These are phyloP conservation scores for Idaea dimidiata DNA, from an alignment of 2,888 invertebrate genomes.

Conservation along the genomic window DNA sequence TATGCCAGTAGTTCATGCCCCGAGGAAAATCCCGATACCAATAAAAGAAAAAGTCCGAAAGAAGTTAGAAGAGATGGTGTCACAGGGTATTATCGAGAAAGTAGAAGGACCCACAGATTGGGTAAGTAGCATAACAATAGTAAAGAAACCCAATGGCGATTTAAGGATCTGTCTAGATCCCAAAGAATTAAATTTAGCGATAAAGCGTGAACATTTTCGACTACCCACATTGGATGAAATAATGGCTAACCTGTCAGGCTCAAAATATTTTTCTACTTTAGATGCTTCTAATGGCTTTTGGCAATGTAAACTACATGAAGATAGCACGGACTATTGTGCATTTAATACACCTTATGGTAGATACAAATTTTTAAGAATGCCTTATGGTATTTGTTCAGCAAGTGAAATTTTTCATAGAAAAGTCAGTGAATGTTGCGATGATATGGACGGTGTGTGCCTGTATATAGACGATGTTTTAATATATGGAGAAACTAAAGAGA, in stretches of 20 bases:
- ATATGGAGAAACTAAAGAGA: conserved; percentile 8
- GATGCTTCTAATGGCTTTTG: conserved; percentile 26
- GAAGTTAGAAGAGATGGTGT: conserved; percentile 27
- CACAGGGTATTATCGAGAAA: conserved; percentile 27
- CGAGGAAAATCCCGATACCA: conserved; percentile 27
- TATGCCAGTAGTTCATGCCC: conserved; percentile 27
- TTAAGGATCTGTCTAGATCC: conserved; percentile 35
- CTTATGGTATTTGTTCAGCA: conserved; percentile 29
- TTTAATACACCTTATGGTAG: conserved; percentile 31
- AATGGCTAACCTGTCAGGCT: conserved; percentile 16
- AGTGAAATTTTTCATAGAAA: conserved; percentile 31
- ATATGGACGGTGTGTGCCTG: conserved; percentile 23
- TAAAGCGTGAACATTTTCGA: conserved; percentile 27
- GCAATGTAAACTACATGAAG: conserved; percentile 19
- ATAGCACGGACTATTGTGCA: conserved; percentile 25
- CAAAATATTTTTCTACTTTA: conserved; percentile 27
- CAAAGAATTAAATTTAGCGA: conserved; percentile 26
- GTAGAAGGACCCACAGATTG: too few relatives aligned
- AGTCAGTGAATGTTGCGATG: conserved; percentile 21
- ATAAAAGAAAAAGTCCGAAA: conserved; percentile 24
- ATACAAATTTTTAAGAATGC: too few relatives aligned
- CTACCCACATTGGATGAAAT: conserved; percentile 27
- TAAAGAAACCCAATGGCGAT: conserved; percentile 30
- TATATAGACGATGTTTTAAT: conserved; percentile 28
- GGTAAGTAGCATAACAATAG: too few relatives aligned